Conservation (phyloP, 2,113 vertebrate species). For the Xiphorhynchus elegans region DNA sequence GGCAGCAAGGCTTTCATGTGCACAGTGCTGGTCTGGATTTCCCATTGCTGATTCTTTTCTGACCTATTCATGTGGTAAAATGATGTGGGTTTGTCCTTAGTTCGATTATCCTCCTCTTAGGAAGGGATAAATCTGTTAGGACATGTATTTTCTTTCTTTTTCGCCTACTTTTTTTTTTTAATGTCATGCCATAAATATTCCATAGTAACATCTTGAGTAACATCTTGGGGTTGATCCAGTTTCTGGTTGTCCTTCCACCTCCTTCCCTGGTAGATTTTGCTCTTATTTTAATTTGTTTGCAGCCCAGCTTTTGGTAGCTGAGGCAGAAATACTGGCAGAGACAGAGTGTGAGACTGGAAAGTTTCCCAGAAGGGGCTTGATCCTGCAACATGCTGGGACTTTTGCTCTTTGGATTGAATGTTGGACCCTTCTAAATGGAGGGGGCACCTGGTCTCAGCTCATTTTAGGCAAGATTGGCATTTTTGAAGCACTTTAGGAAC, state of each 20-base stretch:
- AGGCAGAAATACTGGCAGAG: background rate
- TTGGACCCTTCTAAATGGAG: background rate
- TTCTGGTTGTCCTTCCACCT: background rate
- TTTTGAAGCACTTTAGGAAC: background rate
- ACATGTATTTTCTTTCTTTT: accelerated
- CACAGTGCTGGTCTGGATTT: background rate
- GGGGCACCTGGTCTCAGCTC: background rate
- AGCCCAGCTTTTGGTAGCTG: background rate
- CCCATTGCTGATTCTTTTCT: background rate
- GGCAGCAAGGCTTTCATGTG: background rate
- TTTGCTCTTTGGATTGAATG: background rate
- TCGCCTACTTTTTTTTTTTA: background rate
- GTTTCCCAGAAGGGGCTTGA: background rate
- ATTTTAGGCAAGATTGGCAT: background rate
- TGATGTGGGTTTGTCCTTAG: background rate
- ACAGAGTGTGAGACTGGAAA: background rate
- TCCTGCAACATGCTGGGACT: background rate
- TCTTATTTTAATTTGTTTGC: background rate
- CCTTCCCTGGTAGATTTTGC: background rate
- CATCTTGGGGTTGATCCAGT: background rate
- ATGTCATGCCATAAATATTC: background rate
- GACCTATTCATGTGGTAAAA: background rate
- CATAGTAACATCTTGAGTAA: background rate
- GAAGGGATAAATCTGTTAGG: background rate
- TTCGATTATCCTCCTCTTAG: background rate